Evolutionary conservation across 2,888 invertebrate species (phyloP).

Genomic region (Ptychoptera contaminata): DNA sequence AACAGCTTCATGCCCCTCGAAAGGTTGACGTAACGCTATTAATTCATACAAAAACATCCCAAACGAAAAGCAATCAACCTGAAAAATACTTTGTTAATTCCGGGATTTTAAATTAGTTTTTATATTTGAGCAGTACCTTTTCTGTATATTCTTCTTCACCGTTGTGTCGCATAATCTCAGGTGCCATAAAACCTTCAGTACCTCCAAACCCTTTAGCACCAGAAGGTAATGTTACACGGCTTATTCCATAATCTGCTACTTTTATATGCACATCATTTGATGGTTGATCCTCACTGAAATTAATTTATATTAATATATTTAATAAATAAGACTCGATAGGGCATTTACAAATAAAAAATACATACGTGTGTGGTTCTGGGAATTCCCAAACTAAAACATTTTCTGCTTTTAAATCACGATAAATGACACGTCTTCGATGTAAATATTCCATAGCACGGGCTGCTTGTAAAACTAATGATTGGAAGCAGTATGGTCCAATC

Average conservation of each 20-base stretch:
- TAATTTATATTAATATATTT: constrained; percentile 23
- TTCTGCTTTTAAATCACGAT: constrained; percentile 67
- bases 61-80: constrained; percentile 97
- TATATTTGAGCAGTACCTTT: constrained; percentile 44
- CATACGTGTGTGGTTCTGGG: constrained; percentile 49
- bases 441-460: constrained; percentile 91
- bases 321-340: no score
- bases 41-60: constrained; percentile 98
- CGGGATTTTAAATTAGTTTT: constrained; percentile 1
- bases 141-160: constrained; percentile 98
- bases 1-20: constrained; percentile 91
- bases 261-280: constrained; percentile 70
- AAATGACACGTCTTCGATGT: constrained; percentile 84
- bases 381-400: constrained; percentile 97
- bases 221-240: constrained; percentile 71
- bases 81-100: constrained; percentile 11
- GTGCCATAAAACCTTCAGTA: constrained; percentile 98
- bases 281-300: constrained; percentile 37
- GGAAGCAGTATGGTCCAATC: constrained; percentile 63
- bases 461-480: constrained; percentile 75
- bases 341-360: background rate
- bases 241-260: constrained; percentile 94
- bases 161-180: constrained; percentile 94
- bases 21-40: constrained; percentile 81
- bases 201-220: constrained; percentile 97